Evolutionary conservation across 2,113 vertebrate species (phyloP).

Genomic region (Alligator mississippiensis): DNA sequence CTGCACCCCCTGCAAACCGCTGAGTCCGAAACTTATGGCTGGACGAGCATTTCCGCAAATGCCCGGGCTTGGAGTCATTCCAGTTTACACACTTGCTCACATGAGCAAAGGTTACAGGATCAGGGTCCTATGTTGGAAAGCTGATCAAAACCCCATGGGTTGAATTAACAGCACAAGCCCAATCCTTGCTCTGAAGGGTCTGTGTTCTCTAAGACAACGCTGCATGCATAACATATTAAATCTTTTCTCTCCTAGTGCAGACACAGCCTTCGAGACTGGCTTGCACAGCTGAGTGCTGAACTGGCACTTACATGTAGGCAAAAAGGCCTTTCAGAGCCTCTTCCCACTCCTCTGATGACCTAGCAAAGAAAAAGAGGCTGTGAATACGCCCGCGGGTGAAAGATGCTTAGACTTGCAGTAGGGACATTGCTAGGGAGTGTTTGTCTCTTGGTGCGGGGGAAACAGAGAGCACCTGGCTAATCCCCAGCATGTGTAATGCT

Average conservation of each 20-base stretch:
- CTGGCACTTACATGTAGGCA: constrained; percentile 52
- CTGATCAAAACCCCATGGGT: neutral
- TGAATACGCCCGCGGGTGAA: neutral
- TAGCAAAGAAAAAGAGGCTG: neutral
- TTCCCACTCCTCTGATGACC: constrained; percentile 45
- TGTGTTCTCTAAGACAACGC: neutral
- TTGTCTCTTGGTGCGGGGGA: too few relatives aligned
- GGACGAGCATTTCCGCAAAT: too few relatives aligned
- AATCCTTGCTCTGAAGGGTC: neutral
- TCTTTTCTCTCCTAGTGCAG: neutral
- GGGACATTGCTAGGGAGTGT: neutral
- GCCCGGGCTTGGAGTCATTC: neutral
- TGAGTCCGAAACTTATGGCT: too few relatives aligned
- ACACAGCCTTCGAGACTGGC: neutral
- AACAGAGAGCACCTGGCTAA: neutral
- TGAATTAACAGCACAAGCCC: neutral
- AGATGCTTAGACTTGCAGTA: neutral
- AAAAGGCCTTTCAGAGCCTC: constrained; percentile 48
- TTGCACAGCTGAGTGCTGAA: neutral
- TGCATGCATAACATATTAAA: neutral
- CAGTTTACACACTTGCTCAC: neutral
- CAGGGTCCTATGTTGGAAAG: neutral
- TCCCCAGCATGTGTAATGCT: too few relatives aligned
- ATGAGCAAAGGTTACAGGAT: neutral
- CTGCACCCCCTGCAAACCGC: neutral